Base-by-base conservation (phyloP, 2,113 vertebrate genomes). In the Solenodon paradoxus region DNA sequence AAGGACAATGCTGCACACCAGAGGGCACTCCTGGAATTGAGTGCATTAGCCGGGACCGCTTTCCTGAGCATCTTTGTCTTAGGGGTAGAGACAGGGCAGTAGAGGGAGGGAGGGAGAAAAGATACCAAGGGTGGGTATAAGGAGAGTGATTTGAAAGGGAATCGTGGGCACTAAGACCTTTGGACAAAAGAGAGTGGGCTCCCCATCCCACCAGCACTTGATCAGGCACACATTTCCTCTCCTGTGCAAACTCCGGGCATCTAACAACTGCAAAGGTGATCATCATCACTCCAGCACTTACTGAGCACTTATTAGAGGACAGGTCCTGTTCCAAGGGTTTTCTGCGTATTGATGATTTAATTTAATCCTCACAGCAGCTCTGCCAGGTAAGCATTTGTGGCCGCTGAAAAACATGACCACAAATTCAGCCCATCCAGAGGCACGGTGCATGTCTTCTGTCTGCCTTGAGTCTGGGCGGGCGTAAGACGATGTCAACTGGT, bases 311-410 rank as follows among this genome's bases (percentile, higher is more conserved):
- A 1, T 1, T 3, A 4, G 30, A 32, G 0, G 7, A 35, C 12
- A 26, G 55, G 20, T 17, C 11, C 49, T 3, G 9, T 42, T 40
- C 64, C 26, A 5, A n/a, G 35, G 42, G 3, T 13, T 72, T 45
- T 24, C 57, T 24, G 13, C 2, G 2, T 38, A 20, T 11, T 35
- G 17, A n/a, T 32, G 26, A 35, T 51, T 57, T 9, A n/a, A 55
- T 40, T 42, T 9, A 74, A 38, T 19, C 49, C 42, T 20, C 71
- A 8, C 38, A 16, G 9, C 40, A 40, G 4, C 30, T 51, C 45
- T 1, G 1, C 1, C 12, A 40, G 7, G 74, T 9, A 13, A 26
- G 12, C 11, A 24, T 40, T 30, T 2, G 11, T 0, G 1, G 22
- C 12, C 3, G 26, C 28, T 40, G 5, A 1, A 10, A 38, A 42